Evolutionary conservation across 2,888 invertebrate genomes (phyloP).

Genomic region (Scotopteryx bipunctaria): DNA sequence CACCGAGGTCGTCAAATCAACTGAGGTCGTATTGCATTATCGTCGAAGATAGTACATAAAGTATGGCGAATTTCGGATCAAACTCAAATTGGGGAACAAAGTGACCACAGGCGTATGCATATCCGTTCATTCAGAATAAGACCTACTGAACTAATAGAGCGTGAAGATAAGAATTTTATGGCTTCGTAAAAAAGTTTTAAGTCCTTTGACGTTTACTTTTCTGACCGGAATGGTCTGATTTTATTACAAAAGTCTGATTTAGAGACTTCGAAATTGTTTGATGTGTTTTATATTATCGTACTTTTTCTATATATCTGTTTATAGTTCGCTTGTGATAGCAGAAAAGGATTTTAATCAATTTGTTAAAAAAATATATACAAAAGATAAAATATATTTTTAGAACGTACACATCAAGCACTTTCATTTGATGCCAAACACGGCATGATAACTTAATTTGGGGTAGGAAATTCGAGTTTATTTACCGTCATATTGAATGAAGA

Average conservation of each 20-base stretch:
- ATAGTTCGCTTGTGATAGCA: neutral
- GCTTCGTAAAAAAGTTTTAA: conserved; percentile 35
- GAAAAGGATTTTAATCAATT: neutral
- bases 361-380: too few relatives aligned
- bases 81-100: too few relatives aligned
- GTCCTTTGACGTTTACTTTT: conserved; percentile 29
- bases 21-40: too few relatives aligned
- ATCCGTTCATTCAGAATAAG: conserved; percentile 36
- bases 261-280: conserved; percentile 6
- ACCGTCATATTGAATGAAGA: too few relatives aligned
- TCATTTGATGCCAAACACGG: too few relatives aligned
- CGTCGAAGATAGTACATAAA: too few relatives aligned
- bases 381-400: too few relatives aligned
- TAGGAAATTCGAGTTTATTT: too few relatives aligned
- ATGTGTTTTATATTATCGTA: neutral
- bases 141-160: conserved; percentile 44
- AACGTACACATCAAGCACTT: too few relatives aligned
- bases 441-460: too few relatives aligned
- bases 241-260: conserved; percentile 24
- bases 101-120: conserved; percentile 30
- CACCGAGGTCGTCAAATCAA: too few relatives aligned
- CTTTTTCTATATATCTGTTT: neutral
- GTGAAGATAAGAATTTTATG: conserved; percentile 42
- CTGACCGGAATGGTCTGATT: conserved; percentile 11
- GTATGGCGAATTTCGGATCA: too few relatives aligned